Base-by-base conservation (phyloP, 2,797 vertebrate species). In the Darevskia mixta region DNA sequence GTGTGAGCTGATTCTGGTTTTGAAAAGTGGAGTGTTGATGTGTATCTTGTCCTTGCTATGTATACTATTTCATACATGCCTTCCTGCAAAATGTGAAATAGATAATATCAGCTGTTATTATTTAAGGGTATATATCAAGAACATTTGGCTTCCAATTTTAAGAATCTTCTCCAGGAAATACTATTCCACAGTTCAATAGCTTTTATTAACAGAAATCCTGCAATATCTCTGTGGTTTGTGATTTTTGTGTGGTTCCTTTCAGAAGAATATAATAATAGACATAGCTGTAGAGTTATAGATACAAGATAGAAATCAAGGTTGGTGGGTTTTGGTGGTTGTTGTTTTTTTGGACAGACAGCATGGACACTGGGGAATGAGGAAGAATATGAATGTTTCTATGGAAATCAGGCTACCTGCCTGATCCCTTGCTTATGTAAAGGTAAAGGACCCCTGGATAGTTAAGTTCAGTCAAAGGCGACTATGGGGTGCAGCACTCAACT, bases 171-270 rank as follows among this genome's bases (percentile, higher is more conserved):
- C 41, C 32, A 80, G 0, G 81, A 86, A 85, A 23, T 66, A 2
- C 27, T 79, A 23, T 3, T 86, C 5, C 38, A 32, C 15, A 8
- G 11, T 66, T 55, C 88, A 71, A 76, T 87, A 84, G 93, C 78
- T 55, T 93, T 89, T 80, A 0, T 66, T n/a, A 86, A 58, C 45
- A 79, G 25, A 86, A 86, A 81, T 76, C 6, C 43, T 93, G 91
- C 91, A 78, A 93, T 91, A 73, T 29, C 55, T 79, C 55, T 85
- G 23, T 18, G 73, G n/a, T 69, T 69, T 78, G 43, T 67, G 55
- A 43, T 85, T 32, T 79, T 38, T 79, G 29, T 58, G 66, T 29
- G 20, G 71, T 10, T 45, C 41, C n/a, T n/a, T 72, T 88, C 49
- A 43, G 76, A 64, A 17, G 13, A 25, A 32, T 0, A 0, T 6